Percentiles rank a stretch among this genome's conserved stretches.
phyloP scores from a whole-genome alignment of 2,113 vertebrate genomes.

The Lonchura striata region DNA sequence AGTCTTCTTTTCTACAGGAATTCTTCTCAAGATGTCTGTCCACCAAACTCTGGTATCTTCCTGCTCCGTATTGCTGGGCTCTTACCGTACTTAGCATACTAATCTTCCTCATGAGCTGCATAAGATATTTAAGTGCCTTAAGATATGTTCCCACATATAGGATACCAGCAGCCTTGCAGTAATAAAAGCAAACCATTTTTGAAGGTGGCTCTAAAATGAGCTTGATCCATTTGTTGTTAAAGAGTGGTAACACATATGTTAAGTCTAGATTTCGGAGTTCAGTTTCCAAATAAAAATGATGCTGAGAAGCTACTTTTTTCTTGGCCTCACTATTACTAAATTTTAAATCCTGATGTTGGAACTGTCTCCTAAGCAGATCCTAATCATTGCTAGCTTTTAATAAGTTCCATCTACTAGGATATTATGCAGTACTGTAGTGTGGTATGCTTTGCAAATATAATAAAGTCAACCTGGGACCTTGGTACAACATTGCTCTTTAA shows the following conservation, averaged over 20 bases:
- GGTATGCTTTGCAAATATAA: background rate
- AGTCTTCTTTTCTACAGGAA: background rate
- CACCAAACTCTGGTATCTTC: background rate
- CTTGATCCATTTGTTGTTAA: background rate
- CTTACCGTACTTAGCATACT: background rate
- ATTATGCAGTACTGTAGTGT: background rate
- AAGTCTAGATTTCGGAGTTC: background rate
- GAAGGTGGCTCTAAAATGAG: background rate
- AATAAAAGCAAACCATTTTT: background rate
- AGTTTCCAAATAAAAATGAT: background rate
- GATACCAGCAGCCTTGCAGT: background rate
- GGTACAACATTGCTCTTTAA: background rate
- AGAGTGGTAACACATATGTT: background rate
- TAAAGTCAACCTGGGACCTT: background rate
- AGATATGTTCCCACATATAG: background rate
- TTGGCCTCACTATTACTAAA: background rate
- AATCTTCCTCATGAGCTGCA: background rate
- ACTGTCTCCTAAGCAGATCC: background rate
- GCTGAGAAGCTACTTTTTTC: background rate
- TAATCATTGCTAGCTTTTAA: background rate
- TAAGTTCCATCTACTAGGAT: background rate
- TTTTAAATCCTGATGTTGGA: background rate
- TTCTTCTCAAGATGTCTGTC: background rate
- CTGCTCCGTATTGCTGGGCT: background rate
- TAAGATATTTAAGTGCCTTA: background rate